A percentile compares a stretch with the other conserved stretches of the same genome.
These are phyloP conservation scores for Umimayanthus chanpuru DNA, from an alignment of 92 coral and sea anemone species.

Conservation along the genomic window DNA sequence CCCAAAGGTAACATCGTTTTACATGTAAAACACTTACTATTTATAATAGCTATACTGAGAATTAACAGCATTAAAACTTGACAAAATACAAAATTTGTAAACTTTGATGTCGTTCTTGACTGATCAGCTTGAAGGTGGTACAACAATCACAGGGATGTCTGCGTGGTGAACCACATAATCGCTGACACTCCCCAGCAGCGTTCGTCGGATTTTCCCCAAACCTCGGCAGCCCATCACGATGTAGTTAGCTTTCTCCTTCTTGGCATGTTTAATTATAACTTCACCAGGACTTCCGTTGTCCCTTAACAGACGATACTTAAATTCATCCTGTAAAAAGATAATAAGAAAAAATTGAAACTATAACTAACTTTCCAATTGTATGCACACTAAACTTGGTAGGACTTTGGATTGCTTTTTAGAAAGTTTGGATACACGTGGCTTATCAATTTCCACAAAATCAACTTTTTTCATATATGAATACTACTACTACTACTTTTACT, in stretches of 20 bases:
- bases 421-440: too few species aligned
- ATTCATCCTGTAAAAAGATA: constrained; percentile 11
- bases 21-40: too few species aligned
- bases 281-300: constrained; percentile 43
- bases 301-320: constrained; percentile 23
- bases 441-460: too few species aligned
- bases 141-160: constrained; percentile 33
- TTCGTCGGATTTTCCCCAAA: constrained; percentile 38
- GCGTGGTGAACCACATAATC: constrained; percentile 39
- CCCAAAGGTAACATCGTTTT: too few species aligned
- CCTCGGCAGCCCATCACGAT: constrained; percentile 46
- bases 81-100: too few species aligned
- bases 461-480: too few species aligned
- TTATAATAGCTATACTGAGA: too few species aligned
- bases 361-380: too few species aligned
- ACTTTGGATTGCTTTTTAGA: too few species aligned
- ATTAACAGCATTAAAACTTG: not conserved
- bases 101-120: not conserved
- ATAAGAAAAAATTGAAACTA: not conserved
- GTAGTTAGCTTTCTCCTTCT: constrained; percentile 36
- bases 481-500: too few species aligned
- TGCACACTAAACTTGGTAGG: too few species aligned
- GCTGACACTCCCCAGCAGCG: constrained; percentile 39
- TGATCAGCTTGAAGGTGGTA: constrained; percentile 35
- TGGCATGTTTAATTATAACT: constrained; percentile 26